Evolutionary conservation across 1,140 invertebrate species (phyloP).

Genomic region (Nebria ingens): DNA sequence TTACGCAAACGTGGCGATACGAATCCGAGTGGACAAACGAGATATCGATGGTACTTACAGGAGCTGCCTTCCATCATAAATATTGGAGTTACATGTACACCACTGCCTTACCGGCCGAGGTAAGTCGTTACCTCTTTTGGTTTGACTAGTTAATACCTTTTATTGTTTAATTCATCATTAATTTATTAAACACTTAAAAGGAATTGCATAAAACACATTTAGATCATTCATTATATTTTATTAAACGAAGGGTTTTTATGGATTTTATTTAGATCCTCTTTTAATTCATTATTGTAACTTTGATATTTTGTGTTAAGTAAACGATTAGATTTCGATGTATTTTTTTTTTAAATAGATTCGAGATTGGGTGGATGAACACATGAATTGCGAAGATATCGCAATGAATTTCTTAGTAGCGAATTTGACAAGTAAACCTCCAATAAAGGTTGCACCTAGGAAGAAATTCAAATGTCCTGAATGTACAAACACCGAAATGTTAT

Average conservation of each 20-base stretch:
- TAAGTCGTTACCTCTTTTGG: no score
- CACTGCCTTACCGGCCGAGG: constrained; percentile 61
- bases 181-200: no score
- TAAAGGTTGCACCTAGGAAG: constrained; percentile 94
- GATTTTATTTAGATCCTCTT: no score
- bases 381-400: constrained; percentile 93
- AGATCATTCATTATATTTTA: no score
- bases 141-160: no score
- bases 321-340: no score
- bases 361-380: constrained; percentile 78
- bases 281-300: no score
- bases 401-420: constrained; percentile 92
- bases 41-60: constrained; percentile 86
- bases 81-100: constrained; percentile 88
- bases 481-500: constrained; percentile 87
- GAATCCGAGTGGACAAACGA: constrained; percentile 93
- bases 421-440: constrained; percentile 83
- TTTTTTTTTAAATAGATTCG: constrained; percentile 28
- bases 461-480: constrained; percentile 97
- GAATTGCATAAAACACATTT: no score
- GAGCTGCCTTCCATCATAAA: constrained; percentile 90
- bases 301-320: no score
- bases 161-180: no score
- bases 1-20: constrained; percentile 73
- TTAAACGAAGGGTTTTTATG: no score